These are phyloP conservation scores for Hydraecia micacea DNA, from an alignment of 2,888 invertebrate genomes.

Conservation along the genomic window DNA sequence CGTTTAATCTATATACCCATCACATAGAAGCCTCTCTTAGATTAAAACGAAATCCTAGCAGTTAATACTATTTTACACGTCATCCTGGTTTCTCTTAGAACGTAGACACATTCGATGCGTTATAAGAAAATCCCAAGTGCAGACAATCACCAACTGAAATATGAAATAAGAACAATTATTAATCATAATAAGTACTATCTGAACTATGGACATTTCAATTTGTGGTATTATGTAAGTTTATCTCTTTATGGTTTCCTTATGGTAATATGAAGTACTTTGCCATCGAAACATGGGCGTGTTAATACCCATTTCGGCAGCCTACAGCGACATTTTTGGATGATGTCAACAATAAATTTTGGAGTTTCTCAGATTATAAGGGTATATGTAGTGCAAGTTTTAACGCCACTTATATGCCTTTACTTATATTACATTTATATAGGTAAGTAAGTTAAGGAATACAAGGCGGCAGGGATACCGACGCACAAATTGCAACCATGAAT, in stretches of 20 bases:
- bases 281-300: slow-evolving; percentile 37
- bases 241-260: slow-evolving; percentile 48
- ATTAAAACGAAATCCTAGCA: slow-evolving; percentile 44
- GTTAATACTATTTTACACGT: slow-evolving; percentile 53
- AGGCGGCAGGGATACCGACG: too few species aligned
- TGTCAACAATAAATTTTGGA: slow-evolving; percentile 30
- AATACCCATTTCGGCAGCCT: slow-evolving; percentile 32
- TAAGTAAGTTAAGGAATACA: too few species aligned
- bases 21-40: slow-evolving; percentile 57
- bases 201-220: slow-evolving; percentile 10
- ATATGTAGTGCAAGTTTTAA: slow-evolving; percentile 19
- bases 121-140: slow-evolving; percentile 59
- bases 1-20: slow-evolving; percentile 55
- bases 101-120: slow-evolving; percentile 57
- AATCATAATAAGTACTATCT: slow-evolving; percentile 10
- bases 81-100: slow-evolving; percentile 59
- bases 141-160: slow-evolving; percentile 63
- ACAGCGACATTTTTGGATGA: slow-evolving; percentile 35
- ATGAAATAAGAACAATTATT: slow-evolving; percentile 28
- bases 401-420: neutral
- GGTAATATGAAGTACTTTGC: slow-evolving; percentile 44
- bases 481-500: too few species aligned
- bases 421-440: too few species aligned
- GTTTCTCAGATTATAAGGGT: slow-evolving; percentile 14
- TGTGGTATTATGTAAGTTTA: slow-evolving; percentile 31